phyloP scores from a whole-genome alignment of 2,113 vertebrate genomes.

The Lampris megalopsis region DNA sequence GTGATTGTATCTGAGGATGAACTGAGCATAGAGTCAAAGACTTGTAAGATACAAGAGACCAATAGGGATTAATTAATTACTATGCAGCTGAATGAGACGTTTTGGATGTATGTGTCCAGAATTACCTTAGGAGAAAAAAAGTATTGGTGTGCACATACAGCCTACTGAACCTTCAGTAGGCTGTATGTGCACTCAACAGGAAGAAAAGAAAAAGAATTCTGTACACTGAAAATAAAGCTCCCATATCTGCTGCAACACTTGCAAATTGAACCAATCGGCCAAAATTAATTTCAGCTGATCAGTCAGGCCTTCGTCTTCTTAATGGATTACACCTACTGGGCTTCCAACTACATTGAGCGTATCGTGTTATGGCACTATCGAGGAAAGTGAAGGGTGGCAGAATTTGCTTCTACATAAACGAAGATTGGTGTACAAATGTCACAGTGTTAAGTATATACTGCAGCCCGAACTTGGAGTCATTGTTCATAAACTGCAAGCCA shows the following conservation, averaged over 20 bases:
- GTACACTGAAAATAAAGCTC: too few species aligned
- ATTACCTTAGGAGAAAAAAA: conserved; percentile 64
- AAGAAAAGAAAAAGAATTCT: neutral
- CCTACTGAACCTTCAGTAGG: neutral
- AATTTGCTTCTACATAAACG: too few species aligned
- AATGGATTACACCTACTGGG: neutral
- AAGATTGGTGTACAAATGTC: too few species aligned
- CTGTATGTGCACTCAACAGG: conserved; percentile 27
- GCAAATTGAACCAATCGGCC: conserved; percentile 36
- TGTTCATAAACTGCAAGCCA: too few species aligned
- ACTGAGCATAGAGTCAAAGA: conserved; percentile 74
- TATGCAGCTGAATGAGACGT: conserved; percentile 61
- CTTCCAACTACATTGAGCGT: too few species aligned
- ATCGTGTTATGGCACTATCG: too few species aligned
- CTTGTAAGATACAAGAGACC: conserved; percentile 76
- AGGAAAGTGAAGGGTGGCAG: too few species aligned
- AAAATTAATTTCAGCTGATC: conserved; percentile 34
- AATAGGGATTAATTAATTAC: conserved; percentile 82
- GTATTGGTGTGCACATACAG: too few species aligned
- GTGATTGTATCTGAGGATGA: conserved; percentile 73
- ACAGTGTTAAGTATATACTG: too few species aligned
- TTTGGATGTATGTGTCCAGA: conserved; percentile 33
- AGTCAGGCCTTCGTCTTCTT: conserved; percentile 51
- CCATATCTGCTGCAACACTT: conserved; percentile 21
- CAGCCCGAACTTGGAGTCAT: too few species aligned